phyloP scores from a whole-genome alignment of 2,113 vertebrate genomes.

The Crotalus tigris region DNA sequence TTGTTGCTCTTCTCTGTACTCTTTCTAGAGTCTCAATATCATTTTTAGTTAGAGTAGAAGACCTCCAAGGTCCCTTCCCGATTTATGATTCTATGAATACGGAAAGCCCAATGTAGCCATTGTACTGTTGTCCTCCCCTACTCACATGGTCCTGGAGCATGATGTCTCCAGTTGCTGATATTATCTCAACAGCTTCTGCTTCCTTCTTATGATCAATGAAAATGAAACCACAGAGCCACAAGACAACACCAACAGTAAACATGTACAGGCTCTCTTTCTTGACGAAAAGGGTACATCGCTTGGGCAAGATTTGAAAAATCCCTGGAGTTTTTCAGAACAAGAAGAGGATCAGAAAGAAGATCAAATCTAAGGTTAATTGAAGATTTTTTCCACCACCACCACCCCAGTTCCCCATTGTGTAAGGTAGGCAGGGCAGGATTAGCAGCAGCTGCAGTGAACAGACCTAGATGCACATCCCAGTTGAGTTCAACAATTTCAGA shows the following conservation, averaged over 20 bases:
- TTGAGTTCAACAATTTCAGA: not conserved
- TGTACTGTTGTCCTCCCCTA: not conserved
- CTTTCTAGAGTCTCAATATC: too few species aligned
- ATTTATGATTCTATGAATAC: not conserved
- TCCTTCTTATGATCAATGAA: not conserved
- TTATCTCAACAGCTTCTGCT: not conserved
- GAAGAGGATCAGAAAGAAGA: not conserved
- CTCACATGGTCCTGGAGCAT: constrained; percentile 6
- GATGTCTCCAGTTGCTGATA: not conserved
- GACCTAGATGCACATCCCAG: not conserved
- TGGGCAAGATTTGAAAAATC: constrained; percentile 11
- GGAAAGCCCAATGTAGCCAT: not conserved
- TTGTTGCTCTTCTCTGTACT: too few species aligned
- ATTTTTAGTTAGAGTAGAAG: not conserved
- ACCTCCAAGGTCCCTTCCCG: not conserved
- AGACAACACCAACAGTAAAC: not conserved
- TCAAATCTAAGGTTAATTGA: not conserved
- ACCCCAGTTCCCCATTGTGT: not conserved
- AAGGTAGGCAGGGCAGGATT: not conserved
- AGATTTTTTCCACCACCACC: not conserved
- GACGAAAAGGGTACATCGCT: not conserved
- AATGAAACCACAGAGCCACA: constrained; percentile 4
- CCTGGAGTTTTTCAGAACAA: not conserved
- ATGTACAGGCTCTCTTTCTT: not conserved
- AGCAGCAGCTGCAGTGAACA: not conserved